Evolutionary conservation across 2,888 invertebrate species (phyloP).

Genomic region (Drosophila putrida): DNA sequence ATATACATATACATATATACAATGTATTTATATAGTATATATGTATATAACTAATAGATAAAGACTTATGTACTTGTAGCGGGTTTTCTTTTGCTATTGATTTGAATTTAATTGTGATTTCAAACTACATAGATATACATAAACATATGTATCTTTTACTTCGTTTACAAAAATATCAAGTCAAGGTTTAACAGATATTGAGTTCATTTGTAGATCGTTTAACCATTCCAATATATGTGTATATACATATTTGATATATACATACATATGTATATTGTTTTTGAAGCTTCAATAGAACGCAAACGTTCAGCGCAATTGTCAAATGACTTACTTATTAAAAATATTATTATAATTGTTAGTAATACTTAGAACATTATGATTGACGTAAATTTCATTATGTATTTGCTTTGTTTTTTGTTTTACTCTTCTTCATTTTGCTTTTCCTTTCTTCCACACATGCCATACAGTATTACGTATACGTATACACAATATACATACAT

Average conservation of each 20-base stretch:
- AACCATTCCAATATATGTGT: neutral
- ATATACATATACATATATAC: conserved; percentile 3
- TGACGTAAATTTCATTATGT: conserved; percentile 15
- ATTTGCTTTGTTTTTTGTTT: conserved; percentile 5
- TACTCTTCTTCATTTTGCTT: neutral
- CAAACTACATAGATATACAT: too few relatives aligned
- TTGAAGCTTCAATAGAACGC: conserved; percentile 23
- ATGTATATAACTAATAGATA: conserved; percentile 20
- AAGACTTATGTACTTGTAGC: conserved; percentile 20
- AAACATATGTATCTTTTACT: neutral
- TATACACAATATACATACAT: conserved; percentile 1
- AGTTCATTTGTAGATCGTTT: conserved; percentile 43
- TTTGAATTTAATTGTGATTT: conserved; percentile 1
- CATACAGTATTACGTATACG: conserved; percentile 23
- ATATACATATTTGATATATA: neutral
- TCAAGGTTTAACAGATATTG: conserved; percentile 13
- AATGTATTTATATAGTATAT: neutral
- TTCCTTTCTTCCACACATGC: conserved; percentile 19
- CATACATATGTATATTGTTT: conserved; percentile 10
- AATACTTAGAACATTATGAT: conserved; percentile 5
- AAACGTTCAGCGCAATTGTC: conserved; percentile 3
- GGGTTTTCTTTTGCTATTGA: conserved; percentile 1
- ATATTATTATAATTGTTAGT: conserved; percentile 5
- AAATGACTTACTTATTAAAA: conserved; percentile 9
- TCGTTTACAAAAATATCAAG: neutral